A percentile compares a stretch with the other conserved stretches of the same genome.
Evolutionary conservation across 2,888 invertebrate species (phyloP).

Genomic region (Asteroscopus sphinx): DNA sequence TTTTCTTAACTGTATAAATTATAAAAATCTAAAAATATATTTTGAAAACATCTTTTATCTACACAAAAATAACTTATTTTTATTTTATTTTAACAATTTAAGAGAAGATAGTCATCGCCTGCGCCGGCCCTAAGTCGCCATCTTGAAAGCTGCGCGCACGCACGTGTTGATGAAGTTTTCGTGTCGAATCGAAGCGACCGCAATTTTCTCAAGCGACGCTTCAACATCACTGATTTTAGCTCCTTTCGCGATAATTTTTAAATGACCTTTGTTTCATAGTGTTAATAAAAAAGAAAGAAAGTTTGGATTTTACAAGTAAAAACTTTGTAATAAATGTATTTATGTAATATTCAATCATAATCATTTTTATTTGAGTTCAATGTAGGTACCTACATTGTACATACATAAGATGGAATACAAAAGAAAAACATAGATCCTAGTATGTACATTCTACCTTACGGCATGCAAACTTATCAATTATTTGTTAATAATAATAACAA

Average conservation of each 20-base stretch:
- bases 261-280: conserved; percentile 39
- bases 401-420: too few relatives aligned
- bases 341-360: too few relatives aligned
- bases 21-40: too few relatives aligned
- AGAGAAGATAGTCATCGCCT: conserved; percentile 3
- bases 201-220: conserved; percentile 70
- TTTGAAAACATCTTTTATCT: too few relatives aligned
- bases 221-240: conserved; percentile 65
- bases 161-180: conserved; percentile 70
- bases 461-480: too few relatives aligned
- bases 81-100: not conserved
- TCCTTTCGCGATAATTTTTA: conserved; percentile 47
- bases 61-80: not conserved
- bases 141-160: conserved; percentile 46
- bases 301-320: not conserved
- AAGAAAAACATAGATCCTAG: too few relatives aligned
- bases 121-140: conserved; percentile 33
- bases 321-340: too few relatives aligned
- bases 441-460: too few relatives aligned
- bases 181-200: conserved; percentile 63
- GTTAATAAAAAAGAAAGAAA: not conserved
- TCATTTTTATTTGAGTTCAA: too few relatives aligned
- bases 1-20: too few relatives aligned
- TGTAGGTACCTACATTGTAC: too few relatives aligned
- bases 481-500: too few relatives aligned